Conservation (phyloP, 2,797 vertebrate genomes). For the Emydoidea blandingii region DNA sequence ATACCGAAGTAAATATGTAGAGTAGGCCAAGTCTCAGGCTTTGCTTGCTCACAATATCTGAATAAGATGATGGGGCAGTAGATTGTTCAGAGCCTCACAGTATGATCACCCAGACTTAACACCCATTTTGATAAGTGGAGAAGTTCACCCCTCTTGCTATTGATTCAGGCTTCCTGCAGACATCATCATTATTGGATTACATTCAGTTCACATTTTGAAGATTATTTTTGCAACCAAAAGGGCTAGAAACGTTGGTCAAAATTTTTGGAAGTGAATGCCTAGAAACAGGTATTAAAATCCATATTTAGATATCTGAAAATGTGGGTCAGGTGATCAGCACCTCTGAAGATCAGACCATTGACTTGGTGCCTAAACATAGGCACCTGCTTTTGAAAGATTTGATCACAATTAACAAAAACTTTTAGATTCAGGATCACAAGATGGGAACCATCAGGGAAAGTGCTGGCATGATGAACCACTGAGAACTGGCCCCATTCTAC, state of each 20-base stretch:
- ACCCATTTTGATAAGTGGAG: background rate
- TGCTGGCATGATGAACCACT: slow-evolving; percentile 9
- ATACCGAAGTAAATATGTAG: background rate
- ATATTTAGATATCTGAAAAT: background rate
- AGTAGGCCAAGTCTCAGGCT: background rate
- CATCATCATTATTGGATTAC: background rate
- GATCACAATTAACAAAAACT: background rate
- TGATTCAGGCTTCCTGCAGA: slow-evolving; percentile 6
- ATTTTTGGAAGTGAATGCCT: background rate
- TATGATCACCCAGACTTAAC: background rate
- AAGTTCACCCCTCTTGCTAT: background rate
- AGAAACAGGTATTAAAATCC: background rate
- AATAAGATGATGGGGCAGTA: background rate
- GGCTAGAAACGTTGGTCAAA: background rate
- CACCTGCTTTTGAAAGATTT: background rate
- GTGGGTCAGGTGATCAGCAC: background rate
- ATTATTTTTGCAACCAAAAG: background rate
- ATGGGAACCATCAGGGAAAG: background rate
- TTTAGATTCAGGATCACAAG: background rate
- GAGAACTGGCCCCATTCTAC: slow-evolving; percentile 15
- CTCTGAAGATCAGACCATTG: background rate
- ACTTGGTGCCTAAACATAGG: slow-evolving; percentile 6
- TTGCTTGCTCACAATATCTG: background rate
- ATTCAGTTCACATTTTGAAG: background rate
- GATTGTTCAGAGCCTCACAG: background rate